These are phyloP conservation scores for Rhopilema esculentum DNA, from an alignment of 30 jellyfish, hydroid and myxozoan species.

Conservation along the genomic window DNA sequence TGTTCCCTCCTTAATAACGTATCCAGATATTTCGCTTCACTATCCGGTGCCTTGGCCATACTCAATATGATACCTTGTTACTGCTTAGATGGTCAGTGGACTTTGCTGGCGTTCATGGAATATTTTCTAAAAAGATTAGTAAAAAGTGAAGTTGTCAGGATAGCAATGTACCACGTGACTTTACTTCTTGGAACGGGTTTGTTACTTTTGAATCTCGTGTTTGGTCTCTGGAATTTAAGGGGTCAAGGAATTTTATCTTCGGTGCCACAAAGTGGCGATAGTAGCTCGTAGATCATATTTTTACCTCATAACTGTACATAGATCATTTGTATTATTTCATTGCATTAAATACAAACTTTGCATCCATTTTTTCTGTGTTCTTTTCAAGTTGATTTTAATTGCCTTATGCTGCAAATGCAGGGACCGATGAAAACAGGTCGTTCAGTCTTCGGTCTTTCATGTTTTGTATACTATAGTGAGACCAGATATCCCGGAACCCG, in stretches of 20 bases:
- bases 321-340: no score
- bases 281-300: background rate
- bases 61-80: constrained; percentile 91
- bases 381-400: no score
- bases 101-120: constrained; percentile 78
- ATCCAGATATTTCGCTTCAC: constrained; percentile 78
- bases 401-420: no score
- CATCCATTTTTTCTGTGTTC: background rate
- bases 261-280: background rate
- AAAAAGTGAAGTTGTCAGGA: constrained; percentile 35
- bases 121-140: constrained; percentile 49
- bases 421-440: no score
- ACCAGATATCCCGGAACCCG: no score
- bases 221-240: constrained; percentile 78
- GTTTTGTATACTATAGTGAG: no score
- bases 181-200: constrained; percentile 63
- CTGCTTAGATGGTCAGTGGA: constrained; percentile 89
- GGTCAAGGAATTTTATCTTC: constrained; percentile 49
- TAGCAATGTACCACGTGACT: constrained; percentile 45
- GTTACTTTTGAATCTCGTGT: constrained; percentile 57
- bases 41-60: constrained; percentile 90
- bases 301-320: background rate
- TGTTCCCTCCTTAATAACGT: constrained; percentile 21
- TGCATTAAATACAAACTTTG: background rate
- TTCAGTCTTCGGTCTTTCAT: no score